These are phyloP conservation scores for Aleiodes alternator DNA, from an alignment of 2,888 invertebrate genomes.

Conservation along the genomic window DNA sequence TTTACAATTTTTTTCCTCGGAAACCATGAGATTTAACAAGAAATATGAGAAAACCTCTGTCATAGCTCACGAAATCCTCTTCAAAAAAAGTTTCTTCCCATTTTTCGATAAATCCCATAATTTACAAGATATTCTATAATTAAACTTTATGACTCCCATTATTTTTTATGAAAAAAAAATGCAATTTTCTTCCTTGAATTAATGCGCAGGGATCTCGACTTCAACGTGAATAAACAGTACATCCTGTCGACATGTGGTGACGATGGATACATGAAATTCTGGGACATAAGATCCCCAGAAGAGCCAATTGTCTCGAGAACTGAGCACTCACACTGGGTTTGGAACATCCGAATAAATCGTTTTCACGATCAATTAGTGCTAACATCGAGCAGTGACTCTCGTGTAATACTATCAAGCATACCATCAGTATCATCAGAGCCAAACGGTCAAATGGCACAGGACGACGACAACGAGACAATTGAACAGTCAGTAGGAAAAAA, in stretches of 20 bases:
- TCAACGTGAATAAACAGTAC: conserved; percentile 98
- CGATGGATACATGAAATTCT: conserved; percentile 95
- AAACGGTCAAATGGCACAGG: conserved; percentile 75
- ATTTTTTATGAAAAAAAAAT: background rate
- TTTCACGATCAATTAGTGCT: conserved; percentile 97
- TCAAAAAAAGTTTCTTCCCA: too few relatives aligned
- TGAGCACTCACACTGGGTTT: conserved; percentile 95
- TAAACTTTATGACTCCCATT: conserved; percentile 10
- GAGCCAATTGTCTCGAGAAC: conserved; percentile 87
- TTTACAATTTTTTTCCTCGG: too few relatives aligned
- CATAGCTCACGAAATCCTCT: too few relatives aligned
- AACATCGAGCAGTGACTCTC: conserved; percentile 95
- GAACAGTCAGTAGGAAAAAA: conserved; percentile 69
- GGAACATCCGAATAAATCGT: conserved; percentile 95
- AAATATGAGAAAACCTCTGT: too few relatives aligned
- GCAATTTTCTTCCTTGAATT: background rate
- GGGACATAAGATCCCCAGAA: conserved; percentile 92
- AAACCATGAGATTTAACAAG: too few relatives aligned
- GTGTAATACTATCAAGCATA: conserved; percentile 91
- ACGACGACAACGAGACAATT: conserved; percentile 74
- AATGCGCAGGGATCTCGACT: conserved; percentile 87
- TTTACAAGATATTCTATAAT: conserved; percentile 24
- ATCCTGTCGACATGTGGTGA: conserved; percentile 96
- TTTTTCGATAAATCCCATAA: too few relatives aligned
- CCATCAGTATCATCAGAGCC: conserved; percentile 92